These are phyloP conservation scores for Octodon degus DNA, from an alignment of 2,113 vertebrate genomes.

Conservation along the genomic window DNA sequence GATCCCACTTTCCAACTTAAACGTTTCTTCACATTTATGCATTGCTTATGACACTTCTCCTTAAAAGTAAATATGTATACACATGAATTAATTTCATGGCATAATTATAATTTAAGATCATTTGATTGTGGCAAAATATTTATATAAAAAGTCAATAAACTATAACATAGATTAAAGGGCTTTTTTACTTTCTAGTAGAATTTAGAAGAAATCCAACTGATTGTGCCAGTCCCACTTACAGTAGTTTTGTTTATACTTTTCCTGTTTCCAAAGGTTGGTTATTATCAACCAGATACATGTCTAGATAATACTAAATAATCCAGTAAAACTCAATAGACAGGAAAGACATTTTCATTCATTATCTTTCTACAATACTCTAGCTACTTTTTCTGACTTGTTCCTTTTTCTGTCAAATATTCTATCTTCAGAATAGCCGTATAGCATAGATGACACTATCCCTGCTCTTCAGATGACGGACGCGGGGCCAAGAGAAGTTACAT, in stretches of 20 bases:
- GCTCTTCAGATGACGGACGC: background rate
- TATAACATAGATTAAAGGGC: background rate
- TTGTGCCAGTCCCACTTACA: background rate
- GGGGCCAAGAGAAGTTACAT: background rate
- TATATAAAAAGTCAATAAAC: background rate
- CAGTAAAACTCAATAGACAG: background rate
- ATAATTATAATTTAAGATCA: background rate
- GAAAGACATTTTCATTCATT: background rate
- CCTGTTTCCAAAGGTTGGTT: background rate
- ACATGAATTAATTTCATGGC: background rate
- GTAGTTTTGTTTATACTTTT: background rate
- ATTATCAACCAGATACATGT: background rate
- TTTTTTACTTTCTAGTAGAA: conserved; percentile 20
- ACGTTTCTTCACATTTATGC: background rate
- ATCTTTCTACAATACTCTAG: background rate
- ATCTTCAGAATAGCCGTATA: background rate
- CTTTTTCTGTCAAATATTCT: background rate
- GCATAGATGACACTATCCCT: background rate
- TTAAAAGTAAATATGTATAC: background rate
- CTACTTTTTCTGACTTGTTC: background rate
- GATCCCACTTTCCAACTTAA: background rate
- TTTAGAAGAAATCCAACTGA: conserved; percentile 4
- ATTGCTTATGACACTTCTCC: background rate
- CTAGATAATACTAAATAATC: background rate
- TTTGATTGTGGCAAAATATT: background rate